Percentiles rank a stretch among this genome's conserved stretches.
Conservation (phyloP, 2,888 invertebrate genomes). For the Brenthis daphne region DNA sequence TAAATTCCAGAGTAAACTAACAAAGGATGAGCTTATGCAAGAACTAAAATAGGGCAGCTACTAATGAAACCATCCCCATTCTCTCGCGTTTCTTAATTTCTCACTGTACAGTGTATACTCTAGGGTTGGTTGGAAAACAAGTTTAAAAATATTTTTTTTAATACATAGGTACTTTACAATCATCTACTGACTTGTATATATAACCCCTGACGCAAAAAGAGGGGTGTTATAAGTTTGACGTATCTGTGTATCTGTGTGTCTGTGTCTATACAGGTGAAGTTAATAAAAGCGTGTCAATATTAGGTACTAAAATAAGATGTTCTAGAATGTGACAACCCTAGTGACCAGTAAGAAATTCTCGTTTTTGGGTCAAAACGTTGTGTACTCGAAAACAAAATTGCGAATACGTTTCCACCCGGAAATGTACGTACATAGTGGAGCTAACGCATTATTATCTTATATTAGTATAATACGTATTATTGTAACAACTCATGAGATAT, state of each 20-base stretch:
- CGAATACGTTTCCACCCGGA: slow-evolving; percentile 10
- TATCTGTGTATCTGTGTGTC: too few species aligned
- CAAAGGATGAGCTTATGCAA: slow-evolving; percentile 17
- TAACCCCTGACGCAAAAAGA: too few species aligned
- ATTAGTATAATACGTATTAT: background rate
- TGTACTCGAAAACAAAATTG: slow-evolving; percentile 9
- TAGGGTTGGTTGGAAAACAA: background rate
- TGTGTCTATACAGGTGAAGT: too few species aligned
- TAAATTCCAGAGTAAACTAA: slow-evolving; percentile 5
- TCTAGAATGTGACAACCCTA: slow-evolving; percentile 4
- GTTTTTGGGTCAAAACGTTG: slow-evolving; percentile 17
- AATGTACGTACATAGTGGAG: slow-evolving; percentile 6
- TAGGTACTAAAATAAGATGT: too few species aligned
- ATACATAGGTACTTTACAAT: background rate
- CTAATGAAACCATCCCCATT: slow-evolving; percentile 30
- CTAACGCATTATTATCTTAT: slow-evolving; percentile 9
- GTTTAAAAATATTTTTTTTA: background rate
- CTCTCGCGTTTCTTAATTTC: slow-evolving; percentile 23
- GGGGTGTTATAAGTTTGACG: too few species aligned
- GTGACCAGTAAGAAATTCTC: background rate
- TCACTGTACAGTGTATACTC: background rate
- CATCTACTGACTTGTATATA: too few species aligned
- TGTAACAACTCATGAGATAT: background rate
- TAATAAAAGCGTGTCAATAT: too few species aligned
- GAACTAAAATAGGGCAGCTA: slow-evolving; percentile 29